Conservation (phyloP, 2,797 vertebrate genomes). For the Prunella strophiata region DNA sequence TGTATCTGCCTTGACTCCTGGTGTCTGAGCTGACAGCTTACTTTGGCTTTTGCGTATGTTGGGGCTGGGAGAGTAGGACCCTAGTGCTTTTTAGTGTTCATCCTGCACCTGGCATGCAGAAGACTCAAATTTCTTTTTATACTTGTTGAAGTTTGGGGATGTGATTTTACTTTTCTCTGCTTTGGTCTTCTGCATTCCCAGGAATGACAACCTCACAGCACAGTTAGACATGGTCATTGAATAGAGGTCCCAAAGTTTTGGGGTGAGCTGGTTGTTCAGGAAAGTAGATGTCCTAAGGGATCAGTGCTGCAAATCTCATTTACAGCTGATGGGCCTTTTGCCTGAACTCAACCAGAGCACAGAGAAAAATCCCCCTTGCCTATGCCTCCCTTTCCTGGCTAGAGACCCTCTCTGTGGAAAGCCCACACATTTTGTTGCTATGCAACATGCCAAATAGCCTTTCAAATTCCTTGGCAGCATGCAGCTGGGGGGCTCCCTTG, state of each 20-base stretch:
- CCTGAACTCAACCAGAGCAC: neutral
- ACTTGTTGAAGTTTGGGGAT: neutral
- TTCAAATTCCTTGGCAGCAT: fast-evolving
- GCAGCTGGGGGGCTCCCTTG: fast-evolving
- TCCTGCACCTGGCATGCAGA: neutral
- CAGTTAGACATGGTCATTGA: neutral
- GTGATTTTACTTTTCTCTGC: neutral
- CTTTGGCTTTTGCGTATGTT: neutral
- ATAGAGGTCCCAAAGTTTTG: neutral
- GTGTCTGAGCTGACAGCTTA: neutral
- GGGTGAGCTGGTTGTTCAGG: neutral
- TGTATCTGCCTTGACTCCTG: neutral
- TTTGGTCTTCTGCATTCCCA: neutral
- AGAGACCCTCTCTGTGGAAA: neutral
- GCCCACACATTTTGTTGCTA: no score
- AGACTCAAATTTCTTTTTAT: neutral
- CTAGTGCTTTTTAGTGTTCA: neutral
- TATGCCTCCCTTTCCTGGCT: neutral
- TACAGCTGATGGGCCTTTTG: neutral
- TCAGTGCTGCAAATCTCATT: neutral
- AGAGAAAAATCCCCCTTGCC: fast-evolving
- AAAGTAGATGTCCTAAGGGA: neutral
- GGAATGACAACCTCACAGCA: fast-evolving
- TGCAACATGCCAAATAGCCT: neutral
- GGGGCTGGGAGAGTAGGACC: neutral